Evolutionary conservation across 2,113 vertebrate genomes (phyloP).

Genomic region (Fregetta grallaria): DNA sequence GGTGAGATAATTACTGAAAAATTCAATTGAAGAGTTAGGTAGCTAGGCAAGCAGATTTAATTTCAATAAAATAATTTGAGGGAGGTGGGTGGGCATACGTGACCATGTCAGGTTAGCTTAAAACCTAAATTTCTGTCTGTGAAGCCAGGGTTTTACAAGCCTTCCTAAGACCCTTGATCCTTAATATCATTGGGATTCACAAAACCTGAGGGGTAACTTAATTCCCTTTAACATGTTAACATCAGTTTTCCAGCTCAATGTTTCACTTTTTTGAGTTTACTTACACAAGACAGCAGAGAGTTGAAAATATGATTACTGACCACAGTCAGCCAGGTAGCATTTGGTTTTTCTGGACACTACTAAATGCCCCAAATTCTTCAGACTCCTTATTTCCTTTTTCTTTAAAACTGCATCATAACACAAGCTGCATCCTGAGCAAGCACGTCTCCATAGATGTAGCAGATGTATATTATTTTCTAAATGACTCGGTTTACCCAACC

Average conservation of each 20-base stretch:
- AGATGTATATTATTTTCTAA: not conserved
- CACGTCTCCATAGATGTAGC: not conserved
- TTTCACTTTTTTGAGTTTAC: not conserved
- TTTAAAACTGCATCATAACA: not conserved
- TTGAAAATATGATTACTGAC: not conserved
- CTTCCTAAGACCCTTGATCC: not conserved
- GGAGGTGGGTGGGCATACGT: accelerated
- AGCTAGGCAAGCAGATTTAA: not conserved
- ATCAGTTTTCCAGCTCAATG: not conserved
- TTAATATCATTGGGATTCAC: not conserved
- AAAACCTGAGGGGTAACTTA: not conserved
- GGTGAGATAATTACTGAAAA: not conserved
- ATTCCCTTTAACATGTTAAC: not conserved
- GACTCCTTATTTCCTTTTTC: not conserved
- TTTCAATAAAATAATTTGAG: not conserved
- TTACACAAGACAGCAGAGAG: not conserved
- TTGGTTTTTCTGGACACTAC: not conserved
- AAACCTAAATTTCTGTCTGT: not conserved
- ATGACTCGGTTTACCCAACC: not conserved
- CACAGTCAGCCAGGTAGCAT: not conserved
- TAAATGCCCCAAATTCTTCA: not conserved
- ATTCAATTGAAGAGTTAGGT: not conserved
- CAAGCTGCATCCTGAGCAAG: not conserved
- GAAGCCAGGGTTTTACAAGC: not conserved
- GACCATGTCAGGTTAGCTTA: not conserved